Base-by-base conservation (phyloP, 2,888 invertebrate species). In the Rotaria macrura region DNA sequence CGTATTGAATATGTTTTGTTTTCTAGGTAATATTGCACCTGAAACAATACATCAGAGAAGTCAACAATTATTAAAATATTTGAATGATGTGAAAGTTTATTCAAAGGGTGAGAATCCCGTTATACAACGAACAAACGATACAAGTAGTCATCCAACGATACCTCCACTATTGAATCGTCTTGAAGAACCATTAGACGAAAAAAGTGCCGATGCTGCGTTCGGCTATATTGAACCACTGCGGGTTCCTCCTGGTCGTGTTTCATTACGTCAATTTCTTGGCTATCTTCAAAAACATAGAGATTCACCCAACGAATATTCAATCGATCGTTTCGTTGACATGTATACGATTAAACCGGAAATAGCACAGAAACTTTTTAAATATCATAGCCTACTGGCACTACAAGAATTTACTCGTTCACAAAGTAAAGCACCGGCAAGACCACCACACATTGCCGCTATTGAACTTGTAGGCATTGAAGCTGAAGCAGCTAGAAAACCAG, bases 231-330 rank as follows among this genome's bases (percentile, higher is more conserved):
- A 79, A 79, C 79, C 79, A n/a, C 40, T n/a, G 10, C 79, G 43
- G 25, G 34, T 79, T 25, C 79, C 40, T 12, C 40, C 79, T 12
- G 79, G 79, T 43, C 40, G 43, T 10, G 14, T 79, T 34, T 43
- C 79, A 79, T 43, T 79, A 43, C 79, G 79, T 79, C 79, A 79
- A n/a, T 79, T 79, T 79, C 79, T 79, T 43, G n/a, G 43, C 12
- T 79, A 79, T 43, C 43, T 79, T n/a, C 79, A 79, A 79, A 25
- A 79, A 43, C 43, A 43, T 43, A 25, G 40, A 43, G 79, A 79
- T 43, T 25, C 40, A 14, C 79, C 79, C 17, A 25, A 79, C 9
- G 79, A 79, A 43, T 79, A 43, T 43, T n/a, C 40, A 43, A 43
- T 79, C 6, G 40, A 79, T 38, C 79, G 43, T 43, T 79, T 79